phyloP scores from a whole-genome alignment of 2,888 invertebrate genomes.

The Lepas anatifera region DNA sequence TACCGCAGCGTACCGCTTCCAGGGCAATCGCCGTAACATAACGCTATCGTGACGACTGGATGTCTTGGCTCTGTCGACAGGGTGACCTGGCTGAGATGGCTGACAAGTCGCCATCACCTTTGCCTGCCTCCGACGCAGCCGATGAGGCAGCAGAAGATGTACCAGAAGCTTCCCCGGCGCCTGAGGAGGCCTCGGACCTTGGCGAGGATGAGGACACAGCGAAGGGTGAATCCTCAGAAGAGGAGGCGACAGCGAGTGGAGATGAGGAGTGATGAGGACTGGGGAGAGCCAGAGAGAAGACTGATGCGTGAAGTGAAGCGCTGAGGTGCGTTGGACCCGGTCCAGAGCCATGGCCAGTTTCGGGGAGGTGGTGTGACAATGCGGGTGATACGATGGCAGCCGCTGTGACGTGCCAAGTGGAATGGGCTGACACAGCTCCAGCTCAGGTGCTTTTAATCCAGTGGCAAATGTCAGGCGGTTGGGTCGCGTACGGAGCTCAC shows the following conservation, averaged over 20 bases:
- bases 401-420: too few relatives aligned
- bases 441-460: too few relatives aligned
- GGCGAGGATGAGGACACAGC: not conserved
- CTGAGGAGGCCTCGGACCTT: not conserved
- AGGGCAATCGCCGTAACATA: not conserved
- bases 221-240: not conserved
- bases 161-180: not conserved
- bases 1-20: not conserved
- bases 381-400: too few relatives aligned
- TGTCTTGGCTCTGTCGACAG: not conserved
- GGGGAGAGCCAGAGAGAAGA: too few relatives aligned
- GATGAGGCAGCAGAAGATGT: not conserved
- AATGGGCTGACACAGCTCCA: too few relatives aligned
- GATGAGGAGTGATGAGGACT: not conserved
- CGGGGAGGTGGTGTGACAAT: too few relatives aligned
- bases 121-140: not conserved
- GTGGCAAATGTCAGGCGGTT: too few relatives aligned
- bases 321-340: too few relatives aligned
- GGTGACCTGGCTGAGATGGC: not conserved
- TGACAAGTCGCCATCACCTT: not conserved
- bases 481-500: too few relatives aligned
- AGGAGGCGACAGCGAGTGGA: not conserved
- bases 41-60: not conserved
- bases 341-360: too few relatives aligned
- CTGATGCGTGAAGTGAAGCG: too few relatives aligned